Percentiles rank a stretch among this genome's conserved stretches.
These are phyloP conservation scores for Pemphigus obesinymphae DNA, from an alignment of 1,140 invertebrate genomes.

Conservation along the genomic window DNA sequence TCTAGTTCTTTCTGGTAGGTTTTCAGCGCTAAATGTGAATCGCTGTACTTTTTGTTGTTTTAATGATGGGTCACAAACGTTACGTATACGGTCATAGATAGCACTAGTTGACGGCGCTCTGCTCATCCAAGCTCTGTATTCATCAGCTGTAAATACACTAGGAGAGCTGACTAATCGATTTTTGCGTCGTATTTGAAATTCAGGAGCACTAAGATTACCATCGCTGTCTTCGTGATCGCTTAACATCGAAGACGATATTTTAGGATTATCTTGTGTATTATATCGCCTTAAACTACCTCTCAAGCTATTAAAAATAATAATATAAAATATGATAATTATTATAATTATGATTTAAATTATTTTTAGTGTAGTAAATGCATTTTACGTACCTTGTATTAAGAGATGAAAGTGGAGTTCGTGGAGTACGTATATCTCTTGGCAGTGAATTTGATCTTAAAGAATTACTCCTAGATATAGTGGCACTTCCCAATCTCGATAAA, in stretches of 20 bases:
- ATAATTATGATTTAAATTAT: neutral
- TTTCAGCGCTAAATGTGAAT: conserved; percentile 84
- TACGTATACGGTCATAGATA: conserved; percentile 77
- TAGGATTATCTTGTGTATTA: conserved; percentile 41
- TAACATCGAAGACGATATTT: conserved; percentile 50
- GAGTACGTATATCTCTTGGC: conserved; percentile 51
- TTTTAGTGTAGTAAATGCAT: neutral
- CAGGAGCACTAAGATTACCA: conserved; percentile 74
- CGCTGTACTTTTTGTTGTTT: conserved; percentile 61
- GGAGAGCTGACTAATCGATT: conserved; percentile 59
- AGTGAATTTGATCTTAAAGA: conserved; percentile 53
- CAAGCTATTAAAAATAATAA: conserved; percentile 35
- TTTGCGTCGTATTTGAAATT: conserved; percentile 56
- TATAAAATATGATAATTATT: neutral
- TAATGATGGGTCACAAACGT: conserved; percentile 60
- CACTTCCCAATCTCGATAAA: conserved; percentile 41
- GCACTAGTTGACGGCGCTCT: conserved; percentile 86
- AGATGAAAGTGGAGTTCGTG: conserved; percentile 29
- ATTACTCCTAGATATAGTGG: conserved; percentile 46
- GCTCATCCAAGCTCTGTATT: conserved; percentile 83
- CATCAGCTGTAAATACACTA: conserved; percentile 81
- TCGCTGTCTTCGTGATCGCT: conserved; percentile 70
- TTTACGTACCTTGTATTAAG: neutral
- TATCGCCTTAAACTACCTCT: conserved; percentile 46
- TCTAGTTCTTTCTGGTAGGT: conserved; percentile 56